Evolutionary conservation across 2,797 vertebrate species (phyloP), one percentile per base, ranked within the genome.

Genomic region (Threskiornis aethiopicus): DNA sequence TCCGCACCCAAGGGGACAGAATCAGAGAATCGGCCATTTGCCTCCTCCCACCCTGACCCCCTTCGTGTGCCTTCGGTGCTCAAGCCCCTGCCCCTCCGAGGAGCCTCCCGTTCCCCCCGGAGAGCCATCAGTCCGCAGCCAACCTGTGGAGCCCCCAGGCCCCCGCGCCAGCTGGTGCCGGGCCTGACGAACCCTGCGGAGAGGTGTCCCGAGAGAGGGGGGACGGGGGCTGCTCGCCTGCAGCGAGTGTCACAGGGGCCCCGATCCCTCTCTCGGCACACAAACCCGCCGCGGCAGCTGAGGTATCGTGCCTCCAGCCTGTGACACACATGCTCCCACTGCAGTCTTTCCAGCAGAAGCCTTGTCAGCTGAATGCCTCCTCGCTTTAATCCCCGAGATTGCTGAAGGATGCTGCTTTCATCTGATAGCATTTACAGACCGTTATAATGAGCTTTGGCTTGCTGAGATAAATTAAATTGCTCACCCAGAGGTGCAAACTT

Each of bases 361-460:
- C 88, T 85, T 85, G 89, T 66, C 89, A 67, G 55, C 44, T 35
- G 51, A 70, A 87, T 89, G 91, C 81, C 67, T 91, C 82, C 81
- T 67, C 59, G 71, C 89, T 96, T 93, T 95, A 96, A 94, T 93
- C 91, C 94, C 37, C 0, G 20, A 57, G 87, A 49, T 39, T 85
- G 96, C 84, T 93, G 94, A 95, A 94, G 93, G 96, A 91, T 97
- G 91, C 91, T 96, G 78, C 91, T 96, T 92, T 93, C 95, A 96
- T 96, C 87, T 85, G 92, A 93, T 93, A 93, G 67, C 87, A 22
- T 94, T 96, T 96, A 75, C 49, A 84, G 89, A 64, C 82, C 41
- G 71, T 52, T 92, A 91, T 81, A 96, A 93, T 83, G 94, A 96
- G 94, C 78, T 96, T 87, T 95, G 92, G 78, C 77, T 96, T 85